Percentiles rank a stretch among this genome's conserved stretches.
These are phyloP conservation scores for Dione vanillae DNA, from an alignment of 2,888 invertebrate genomes.

Conservation along the genomic window DNA sequence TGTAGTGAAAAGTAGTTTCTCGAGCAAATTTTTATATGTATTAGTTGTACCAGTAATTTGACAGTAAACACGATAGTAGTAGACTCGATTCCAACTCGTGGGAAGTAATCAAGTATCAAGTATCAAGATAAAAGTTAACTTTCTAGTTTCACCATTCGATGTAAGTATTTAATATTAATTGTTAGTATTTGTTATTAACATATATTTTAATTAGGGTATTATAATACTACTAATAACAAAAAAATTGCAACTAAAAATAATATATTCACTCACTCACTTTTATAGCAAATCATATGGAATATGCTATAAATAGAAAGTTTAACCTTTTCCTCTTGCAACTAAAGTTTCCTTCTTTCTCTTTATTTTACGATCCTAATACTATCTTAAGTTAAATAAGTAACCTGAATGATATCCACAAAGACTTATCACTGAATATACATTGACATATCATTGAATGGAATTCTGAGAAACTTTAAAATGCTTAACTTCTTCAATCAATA, in stretches of 20 bases:
- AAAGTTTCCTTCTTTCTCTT: conserved; percentile 25
- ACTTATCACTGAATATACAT: too few species aligned
- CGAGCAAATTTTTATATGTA: not conserved
- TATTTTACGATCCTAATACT: conserved; percentile 35
- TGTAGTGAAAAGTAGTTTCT: not conserved
- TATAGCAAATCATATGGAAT: not conserved
- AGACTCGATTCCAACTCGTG: too few species aligned
- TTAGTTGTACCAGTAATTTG: too few species aligned
- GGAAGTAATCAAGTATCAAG: too few species aligned
- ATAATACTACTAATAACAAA: too few species aligned
- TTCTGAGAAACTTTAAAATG: conserved; percentile 14
- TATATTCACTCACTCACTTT: not conserved
- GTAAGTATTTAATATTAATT: too few species aligned
- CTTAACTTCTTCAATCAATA: too few species aligned
- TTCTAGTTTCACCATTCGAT: too few species aligned
- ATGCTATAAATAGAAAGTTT: not conserved
- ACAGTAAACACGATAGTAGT: too few species aligned
- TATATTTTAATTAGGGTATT: too few species aligned
- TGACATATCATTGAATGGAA: conserved; percentile 26
- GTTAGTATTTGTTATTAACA: too few species aligned
- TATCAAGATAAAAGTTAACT: too few species aligned
- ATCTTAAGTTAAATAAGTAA: conserved; percentile 17
- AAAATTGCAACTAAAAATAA: not conserved
- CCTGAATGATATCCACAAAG: conserved; percentile 23
- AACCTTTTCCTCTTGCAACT: conserved; percentile 12